A percentile compares a stretch with the other conserved stretches of the same genome.
phyloP scores from a whole-genome alignment of 2,888 invertebrate species.

The Macaria liturata region DNA sequence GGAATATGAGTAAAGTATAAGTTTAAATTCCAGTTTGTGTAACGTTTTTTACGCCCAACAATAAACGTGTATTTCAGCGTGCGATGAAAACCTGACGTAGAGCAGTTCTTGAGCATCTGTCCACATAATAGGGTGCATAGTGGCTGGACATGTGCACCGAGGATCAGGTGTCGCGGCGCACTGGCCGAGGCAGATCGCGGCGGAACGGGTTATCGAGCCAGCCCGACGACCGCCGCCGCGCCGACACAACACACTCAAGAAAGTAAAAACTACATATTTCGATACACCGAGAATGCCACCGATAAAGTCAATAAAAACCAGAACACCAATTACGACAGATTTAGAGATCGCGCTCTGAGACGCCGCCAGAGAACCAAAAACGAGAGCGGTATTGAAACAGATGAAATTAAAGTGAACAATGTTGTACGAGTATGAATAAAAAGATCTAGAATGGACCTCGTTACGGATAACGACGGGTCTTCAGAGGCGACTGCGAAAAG shows the following conservation, averaged over 20 bases:
- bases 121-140: constrained; percentile 44
- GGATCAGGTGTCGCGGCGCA: constrained; percentile 79
- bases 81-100: constrained; percentile 43
- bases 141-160: constrained; percentile 62
- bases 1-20: too few relatives aligned
- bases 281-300: constrained; percentile 44
- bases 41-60: constrained; percentile 2
- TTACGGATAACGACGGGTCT: constrained; percentile 58
- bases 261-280: constrained; percentile 60
- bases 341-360: constrained; percentile 36
- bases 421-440: constrained; percentile 52
- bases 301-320: constrained; percentile 39
- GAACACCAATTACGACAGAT: constrained; percentile 38
- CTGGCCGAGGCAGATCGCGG: constrained; percentile 71
- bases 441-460: constrained; percentile 50
- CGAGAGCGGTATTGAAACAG: constrained; percentile 41
- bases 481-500: constrained; percentile 56
- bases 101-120: constrained; percentile 62
- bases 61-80: constrained; percentile 8
- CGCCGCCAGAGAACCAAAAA: constrained; percentile 31
- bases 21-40: too few relatives aligned
- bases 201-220: constrained; percentile 65
- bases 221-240: constrained; percentile 42
- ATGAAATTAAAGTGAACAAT: constrained; percentile 54
- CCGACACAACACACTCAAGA: constrained; percentile 35